Base-by-base conservation (phyloP, 37 sponge, comb jelly and placozoan genomes). In the Hexactinellida sp. region DNA sequence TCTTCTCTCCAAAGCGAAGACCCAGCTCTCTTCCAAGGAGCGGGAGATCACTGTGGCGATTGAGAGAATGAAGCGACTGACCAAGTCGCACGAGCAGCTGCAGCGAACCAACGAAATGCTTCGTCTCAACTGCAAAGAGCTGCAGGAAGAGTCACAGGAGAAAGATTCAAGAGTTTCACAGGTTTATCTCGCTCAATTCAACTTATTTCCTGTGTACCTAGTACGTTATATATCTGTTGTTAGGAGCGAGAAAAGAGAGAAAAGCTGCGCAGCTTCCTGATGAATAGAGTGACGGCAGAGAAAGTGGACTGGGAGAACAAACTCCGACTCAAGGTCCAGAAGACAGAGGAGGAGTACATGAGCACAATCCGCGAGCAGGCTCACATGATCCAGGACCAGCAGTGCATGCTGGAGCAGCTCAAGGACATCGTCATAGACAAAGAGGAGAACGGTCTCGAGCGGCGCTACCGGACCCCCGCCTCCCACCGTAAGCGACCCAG, bases 401-500 rank as follows among this genome's bases (percentile, higher is more conserved):
- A 63, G 30, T 7, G 76, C 3, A 63, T 63, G 76, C 34, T 63
- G 34, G 76, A 63, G 13, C 76, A 63, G 34, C 76, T 63, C 19
- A 63, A 63, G 13, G 76, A 63, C 34, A 63, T 63, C 76, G 76
- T 63, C 3, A 3, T 63, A n/a, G 76, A 63, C 13, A 10, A n/a
- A 28, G 76, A 63, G 30, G 76, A 63, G 76, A 63, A 28, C 25
- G 76, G 30, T 21, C 34, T 63, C 3, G 76, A 63, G 34, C 21
- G 76, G 5, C 76, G 76, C 13, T 63, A 25, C 76, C 25, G 76
- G 30, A 63, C 76, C 19, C 76, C 76, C 13, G 34, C 76, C 5
- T 23, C 76, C 13, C 76, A 63, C 34, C 88, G 95, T 9, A 95
- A 95, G 83, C 89, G 95, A 13, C 91, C 93, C 23, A 28, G 89